A percentile compares a stretch with the other conserved stretches of the same genome.
These are phyloP conservation scores for Montipora cactus DNA, from an alignment of 64 coral and sea anemone species.

Conservation along the genomic window DNA sequence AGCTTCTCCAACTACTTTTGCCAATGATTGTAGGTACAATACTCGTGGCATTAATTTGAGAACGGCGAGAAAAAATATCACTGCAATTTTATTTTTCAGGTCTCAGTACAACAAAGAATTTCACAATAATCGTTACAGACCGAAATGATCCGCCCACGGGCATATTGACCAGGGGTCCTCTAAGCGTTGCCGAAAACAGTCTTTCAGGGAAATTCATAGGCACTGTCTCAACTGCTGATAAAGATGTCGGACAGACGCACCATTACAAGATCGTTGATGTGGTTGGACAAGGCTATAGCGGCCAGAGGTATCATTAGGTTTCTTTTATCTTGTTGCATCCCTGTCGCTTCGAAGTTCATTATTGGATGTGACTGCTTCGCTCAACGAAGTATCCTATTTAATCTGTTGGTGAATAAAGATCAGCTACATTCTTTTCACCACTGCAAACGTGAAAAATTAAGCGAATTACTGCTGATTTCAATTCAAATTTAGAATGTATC, in stretches of 20 bases:
- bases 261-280: slow-evolving; percentile 69
- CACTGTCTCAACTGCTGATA: slow-evolving; percentile 39
- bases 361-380: too few species aligned
- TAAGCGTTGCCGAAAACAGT: slow-evolving; percentile 74
- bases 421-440: too few species aligned
- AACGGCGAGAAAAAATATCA: too few species aligned
- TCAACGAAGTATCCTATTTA: not conserved
- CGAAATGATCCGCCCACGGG: slow-evolving; percentile 79
- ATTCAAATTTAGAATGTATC: too few species aligned
- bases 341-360: not conserved
- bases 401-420: not conserved
- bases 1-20: too few species aligned
- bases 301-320: not conserved
- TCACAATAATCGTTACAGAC: slow-evolving; percentile 75
- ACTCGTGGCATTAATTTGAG: too few species aligned
- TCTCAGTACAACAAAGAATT: slow-evolving; percentile 81
- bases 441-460: too few species aligned
- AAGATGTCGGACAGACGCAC: slow-evolving; percentile 74
- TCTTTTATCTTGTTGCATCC: not conserved
- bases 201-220: slow-evolving; percentile 61
- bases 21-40: too few species aligned
- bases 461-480: too few species aligned
- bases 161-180: slow-evolving; percentile 61
- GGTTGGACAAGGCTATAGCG: slow-evolving; percentile 21
- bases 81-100: slow-evolving; percentile 40